These are phyloP conservation scores for Tetropium fuscum DNA, from an alignment of 2,888 invertebrate genomes.

Conservation along the genomic window DNA sequence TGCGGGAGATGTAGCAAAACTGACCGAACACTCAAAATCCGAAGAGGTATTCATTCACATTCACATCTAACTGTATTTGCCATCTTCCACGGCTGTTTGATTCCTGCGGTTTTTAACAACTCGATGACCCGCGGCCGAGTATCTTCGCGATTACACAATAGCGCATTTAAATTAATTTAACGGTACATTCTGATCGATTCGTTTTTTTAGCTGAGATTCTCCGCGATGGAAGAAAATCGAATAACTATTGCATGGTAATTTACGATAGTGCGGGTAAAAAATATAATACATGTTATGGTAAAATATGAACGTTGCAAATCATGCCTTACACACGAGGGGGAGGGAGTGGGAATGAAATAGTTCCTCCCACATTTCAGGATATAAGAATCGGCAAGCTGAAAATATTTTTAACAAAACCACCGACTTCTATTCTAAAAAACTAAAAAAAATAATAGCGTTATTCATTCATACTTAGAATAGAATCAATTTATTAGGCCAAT, in stretches of 20 bases:
- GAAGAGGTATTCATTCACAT: slow-evolving; percentile 33
- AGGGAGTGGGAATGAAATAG: too few relatives aligned
- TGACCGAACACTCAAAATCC: slow-evolving; percentile 34
- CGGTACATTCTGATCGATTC: slow-evolving; percentile 28
- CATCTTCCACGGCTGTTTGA: slow-evolving; percentile 33
- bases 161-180: slow-evolving; percentile 31
- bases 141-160: slow-evolving; percentile 27
- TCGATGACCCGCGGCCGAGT: slow-evolving; percentile 28
- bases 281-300: too few relatives aligned
- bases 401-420: too few relatives aligned
- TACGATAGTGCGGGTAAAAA: too few relatives aligned
- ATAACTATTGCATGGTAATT: neutral
- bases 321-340: too few relatives aligned
- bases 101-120: slow-evolving; percentile 33
- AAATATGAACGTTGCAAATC: too few relatives aligned
- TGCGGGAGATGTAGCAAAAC: slow-evolving; percentile 22
- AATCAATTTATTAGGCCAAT: too few relatives aligned
- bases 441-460: too few relatives aligned
- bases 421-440: too few relatives aligned
- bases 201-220: slow-evolving; percentile 7
- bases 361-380: too few relatives aligned
- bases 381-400: too few relatives aligned
- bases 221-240: neutral
- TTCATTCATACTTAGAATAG: too few relatives aligned
- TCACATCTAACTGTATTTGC: slow-evolving; percentile 45